Evolutionary conservation across 2,113 vertebrate genomes (phyloP).

Genomic region (Eublepharis macularius): DNA sequence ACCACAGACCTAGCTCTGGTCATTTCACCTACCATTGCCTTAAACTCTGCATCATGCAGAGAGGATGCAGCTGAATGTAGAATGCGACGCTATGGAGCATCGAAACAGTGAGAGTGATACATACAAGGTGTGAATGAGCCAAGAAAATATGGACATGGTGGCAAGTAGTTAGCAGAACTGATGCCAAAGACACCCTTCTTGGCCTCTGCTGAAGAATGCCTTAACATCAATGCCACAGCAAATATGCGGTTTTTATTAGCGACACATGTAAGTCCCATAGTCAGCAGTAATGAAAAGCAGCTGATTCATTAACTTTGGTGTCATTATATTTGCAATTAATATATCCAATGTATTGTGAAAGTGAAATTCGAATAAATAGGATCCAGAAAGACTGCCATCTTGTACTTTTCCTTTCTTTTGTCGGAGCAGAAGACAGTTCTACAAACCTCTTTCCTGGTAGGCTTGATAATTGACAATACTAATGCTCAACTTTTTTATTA

Average conservation of each 20-base stretch:
- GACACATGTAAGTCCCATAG: conserved; percentile 41
- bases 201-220: conserved; percentile 43
- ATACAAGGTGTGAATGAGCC: not conserved
- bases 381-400: conserved; percentile 43
- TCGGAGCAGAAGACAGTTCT: not conserved
- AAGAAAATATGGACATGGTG: not conserved
- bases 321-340: conserved; percentile 40
- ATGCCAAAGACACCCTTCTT: conserved; percentile 31
- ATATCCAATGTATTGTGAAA: conserved; percentile 31
- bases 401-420: conserved; percentile 12
- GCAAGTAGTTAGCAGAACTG: conserved; percentile 30
- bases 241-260: conserved; percentile 51
- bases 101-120: not conserved
- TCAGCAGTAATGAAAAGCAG: conserved; percentile 62
- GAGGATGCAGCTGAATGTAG: not conserved
- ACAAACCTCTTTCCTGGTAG: conserved; percentile 6
- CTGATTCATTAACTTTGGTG: conserved; percentile 35
- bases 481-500: conserved; percentile 45
- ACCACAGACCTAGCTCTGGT: not conserved
- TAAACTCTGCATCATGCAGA: not conserved
- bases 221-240: conserved; percentile 2
- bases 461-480: conserved; percentile 35
- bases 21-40: not conserved
- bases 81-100: not conserved
- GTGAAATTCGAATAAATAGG: conserved; percentile 39